These are phyloP conservation scores for Lycocerus yunnanus DNA, from an alignment of 2,888 invertebrate genomes.

Conservation along the genomic window DNA sequence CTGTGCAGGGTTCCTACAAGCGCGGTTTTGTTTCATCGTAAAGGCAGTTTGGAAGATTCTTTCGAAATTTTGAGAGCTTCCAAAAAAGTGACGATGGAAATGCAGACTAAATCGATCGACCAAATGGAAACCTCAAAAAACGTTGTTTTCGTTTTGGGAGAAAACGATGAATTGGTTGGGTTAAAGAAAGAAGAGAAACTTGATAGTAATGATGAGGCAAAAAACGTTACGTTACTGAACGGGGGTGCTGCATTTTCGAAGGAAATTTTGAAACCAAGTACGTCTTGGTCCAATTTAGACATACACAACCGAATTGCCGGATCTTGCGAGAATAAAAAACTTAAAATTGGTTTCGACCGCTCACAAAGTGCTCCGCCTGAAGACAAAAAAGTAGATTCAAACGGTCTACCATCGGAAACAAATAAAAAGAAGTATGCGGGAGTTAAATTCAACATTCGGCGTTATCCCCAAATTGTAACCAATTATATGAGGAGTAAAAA, in stretches of 20 bases:
- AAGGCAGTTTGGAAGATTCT: slow-evolving; percentile 30
- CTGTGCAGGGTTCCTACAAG: slow-evolving; percentile 40
- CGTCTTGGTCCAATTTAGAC: slow-evolving; percentile 39
- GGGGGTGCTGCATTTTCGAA: background rate
- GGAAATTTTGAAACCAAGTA: slow-evolving; percentile 37
- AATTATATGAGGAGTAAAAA: slow-evolving; percentile 79
- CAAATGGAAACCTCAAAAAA: slow-evolving; percentile 39
- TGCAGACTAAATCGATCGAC: slow-evolving; percentile 18
- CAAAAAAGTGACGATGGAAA: slow-evolving; percentile 26
- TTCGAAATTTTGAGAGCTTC: slow-evolving; percentile 29
- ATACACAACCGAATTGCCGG: slow-evolving; percentile 3
- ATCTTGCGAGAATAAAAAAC: background rate
- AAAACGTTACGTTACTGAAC: background rate
- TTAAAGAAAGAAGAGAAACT: slow-evolving; percentile 57
- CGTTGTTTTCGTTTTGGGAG: slow-evolving; percentile 74
- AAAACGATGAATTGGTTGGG: slow-evolving; percentile 70
- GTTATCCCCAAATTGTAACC: slow-evolving; percentile 74
- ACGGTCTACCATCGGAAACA: slow-evolving; percentile 7
- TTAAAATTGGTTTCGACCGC: slow-evolving; percentile 32
- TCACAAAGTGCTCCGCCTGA: slow-evolving; percentile 50
- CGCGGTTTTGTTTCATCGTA: slow-evolving; percentile 34
- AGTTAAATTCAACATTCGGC: slow-evolving; percentile 74
- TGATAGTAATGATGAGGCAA: background rate
- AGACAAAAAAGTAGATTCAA: slow-evolving; percentile 33
- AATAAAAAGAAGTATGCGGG: slow-evolving; percentile 66